phyloP scores from a whole-genome alignment of 2,797 vertebrate genomes.

The Monodelphis domestica region DNA sequence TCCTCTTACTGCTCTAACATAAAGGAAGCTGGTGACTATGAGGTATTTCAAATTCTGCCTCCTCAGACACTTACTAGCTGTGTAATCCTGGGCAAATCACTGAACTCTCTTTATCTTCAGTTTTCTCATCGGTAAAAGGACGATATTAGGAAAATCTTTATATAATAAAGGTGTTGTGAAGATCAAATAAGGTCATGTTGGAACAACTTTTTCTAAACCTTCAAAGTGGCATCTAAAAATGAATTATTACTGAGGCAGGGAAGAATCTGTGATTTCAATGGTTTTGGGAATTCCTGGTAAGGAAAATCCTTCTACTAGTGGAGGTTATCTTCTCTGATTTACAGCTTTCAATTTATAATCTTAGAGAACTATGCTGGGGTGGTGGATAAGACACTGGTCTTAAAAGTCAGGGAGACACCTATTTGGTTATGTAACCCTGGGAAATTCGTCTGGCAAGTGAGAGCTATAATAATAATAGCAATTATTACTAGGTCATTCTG shows the following conservation, averaged over 20 bases:
- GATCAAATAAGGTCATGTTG: neutral
- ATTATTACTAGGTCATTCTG: constrained; percentile 21
- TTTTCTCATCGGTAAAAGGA: neutral
- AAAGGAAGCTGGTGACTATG: no score
- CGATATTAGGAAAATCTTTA: neutral
- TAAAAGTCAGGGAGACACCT: neutral
- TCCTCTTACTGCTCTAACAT: no score
- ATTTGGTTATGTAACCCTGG: neutral
- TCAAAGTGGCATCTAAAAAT: neutral
- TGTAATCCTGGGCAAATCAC: neutral
- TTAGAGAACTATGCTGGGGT: neutral
- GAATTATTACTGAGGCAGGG: neutral
- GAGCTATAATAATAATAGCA: constrained; percentile 10
- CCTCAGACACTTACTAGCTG: neutral
- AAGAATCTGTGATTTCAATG: neutral
- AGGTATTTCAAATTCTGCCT: neutral
- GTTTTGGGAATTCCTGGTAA: neutral
- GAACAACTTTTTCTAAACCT: neutral
- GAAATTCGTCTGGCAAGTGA: neutral
- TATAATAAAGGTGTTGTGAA: neutral
- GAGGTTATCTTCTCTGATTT: neutral
- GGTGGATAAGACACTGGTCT: neutral
- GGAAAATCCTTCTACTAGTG: neutral
- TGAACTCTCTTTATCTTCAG: neutral
- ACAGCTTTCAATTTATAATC: neutral